Evolutionary conservation across 2,888 invertebrate genomes (phyloP).

Genomic region (Epiblema foenella): DNA sequence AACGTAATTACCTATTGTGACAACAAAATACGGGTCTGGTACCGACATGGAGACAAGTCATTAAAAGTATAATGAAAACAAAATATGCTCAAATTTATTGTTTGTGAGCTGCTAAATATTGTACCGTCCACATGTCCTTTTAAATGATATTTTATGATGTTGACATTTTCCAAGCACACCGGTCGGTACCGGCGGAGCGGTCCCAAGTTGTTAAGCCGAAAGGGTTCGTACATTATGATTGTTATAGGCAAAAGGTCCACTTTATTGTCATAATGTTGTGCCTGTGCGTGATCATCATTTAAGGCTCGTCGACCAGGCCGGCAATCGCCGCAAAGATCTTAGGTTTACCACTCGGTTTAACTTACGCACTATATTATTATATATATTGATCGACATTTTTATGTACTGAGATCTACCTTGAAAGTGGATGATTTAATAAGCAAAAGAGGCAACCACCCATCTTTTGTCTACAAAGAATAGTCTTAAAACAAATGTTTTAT

Average conservation of each 20-base stretch:
- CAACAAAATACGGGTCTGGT: conserved; percentile 14
- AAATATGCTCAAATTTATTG: conserved; percentile 30
- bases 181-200: conserved; percentile 61
- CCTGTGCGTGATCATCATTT: conserved; percentile 75
- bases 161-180: conserved; percentile 60
- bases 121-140: conserved; percentile 54
- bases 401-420: too few species aligned
- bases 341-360: conserved; percentile 58
- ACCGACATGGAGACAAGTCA: conserved; percentile 36
- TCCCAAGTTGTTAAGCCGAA: conserved; percentile 69
- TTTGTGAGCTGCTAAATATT: conserved; percentile 45
- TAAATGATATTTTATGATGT: conserved; percentile 65
- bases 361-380: not conserved
- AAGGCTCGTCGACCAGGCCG: conserved; percentile 50
- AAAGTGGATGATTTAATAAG: too few species aligned
- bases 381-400: too few species aligned
- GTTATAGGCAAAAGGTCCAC: conserved; percentile 73
- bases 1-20: conserved; percentile 32
- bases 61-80: conserved; percentile 40
- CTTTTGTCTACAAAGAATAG: too few species aligned
- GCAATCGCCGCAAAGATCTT: conserved; percentile 51
- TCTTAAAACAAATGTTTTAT: too few species aligned
- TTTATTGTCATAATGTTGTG: conserved; percentile 75
- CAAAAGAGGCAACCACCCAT: too few species aligned
- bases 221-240: conserved; percentile 77